Evolutionary conservation across 23 tunicate genomes (phyloP), one percentile per base, ranked within the genome.

Genomic region (Botrylloides violaceus): DNA sequence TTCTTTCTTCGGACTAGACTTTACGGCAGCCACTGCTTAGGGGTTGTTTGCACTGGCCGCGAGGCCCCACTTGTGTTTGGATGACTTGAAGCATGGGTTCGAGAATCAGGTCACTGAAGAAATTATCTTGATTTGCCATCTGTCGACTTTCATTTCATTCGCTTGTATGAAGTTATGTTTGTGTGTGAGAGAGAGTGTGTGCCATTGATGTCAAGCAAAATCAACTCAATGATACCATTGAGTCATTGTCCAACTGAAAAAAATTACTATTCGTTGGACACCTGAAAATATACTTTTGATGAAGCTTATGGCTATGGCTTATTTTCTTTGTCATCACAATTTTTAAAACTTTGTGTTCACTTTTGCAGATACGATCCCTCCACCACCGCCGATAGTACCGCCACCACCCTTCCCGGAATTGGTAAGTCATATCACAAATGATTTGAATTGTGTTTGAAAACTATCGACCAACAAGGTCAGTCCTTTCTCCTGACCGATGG

Each of bases 321-420:
- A 59, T 7, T 21, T n/a, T 59, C 64, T 26, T 12, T 59, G 28
- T 22, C 9, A n/a, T 21, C 29, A 6, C 9, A 7, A 7, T 59
- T 59, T 59, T 59, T 59, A 6, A 6, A 59, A 59, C 19, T 59
- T 59, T 59, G 12, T 18, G 18, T 47, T 47, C 55, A 12, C 19
- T 59, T 59, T 59, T 59, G 53, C 15, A 43, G 53, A 43, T 43
- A 34, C 34, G 33, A 15, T 31, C 32, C 35, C 70, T 29, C 70
- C 70, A 27, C 70, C 70, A 25, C 70, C 70, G 3, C 70, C 70
- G 32, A 63, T 63, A 34, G 26, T 12, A 3, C 70, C 70, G 29
- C 70, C 70, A 63, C 70, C 36, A 9, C 35, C 35, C 3, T 31
- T 43, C 15, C 53, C 53, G 15, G 53, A 43, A 43, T 7, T 43